A percentile compares a stretch with the other conserved stretches of the same genome.
Conservation (phyloP, 2,113 vertebrate genomes). For the Colistium nudipinnis region DNA sequence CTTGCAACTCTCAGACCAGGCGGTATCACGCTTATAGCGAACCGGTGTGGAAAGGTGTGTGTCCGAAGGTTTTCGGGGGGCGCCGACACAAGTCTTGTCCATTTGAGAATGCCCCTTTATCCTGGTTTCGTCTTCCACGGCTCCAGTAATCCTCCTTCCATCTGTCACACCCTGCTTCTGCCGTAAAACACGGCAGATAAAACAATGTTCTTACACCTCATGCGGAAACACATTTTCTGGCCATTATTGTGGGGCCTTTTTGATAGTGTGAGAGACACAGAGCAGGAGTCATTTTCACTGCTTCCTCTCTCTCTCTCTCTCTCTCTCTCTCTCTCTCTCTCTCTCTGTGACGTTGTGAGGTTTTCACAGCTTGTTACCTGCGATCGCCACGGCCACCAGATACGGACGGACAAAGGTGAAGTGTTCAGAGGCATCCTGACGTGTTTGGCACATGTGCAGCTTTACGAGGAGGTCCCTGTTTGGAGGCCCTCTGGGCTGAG, state of each 20-base stretch:
- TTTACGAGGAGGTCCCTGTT: slow-evolving; percentile 68
- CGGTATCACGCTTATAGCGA: slow-evolving; percentile 28
- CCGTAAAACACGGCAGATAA: slow-evolving; percentile 25
- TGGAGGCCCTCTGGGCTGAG: slow-evolving; percentile 61
- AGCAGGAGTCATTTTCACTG: slow-evolving; percentile 36
- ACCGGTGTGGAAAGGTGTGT: slow-evolving; percentile 36
- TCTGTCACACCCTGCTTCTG: slow-evolving; percentile 28
- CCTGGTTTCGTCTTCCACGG: slow-evolving; percentile 45
- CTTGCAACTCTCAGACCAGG: slow-evolving; percentile 52
- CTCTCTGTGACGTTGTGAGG: slow-evolving; percentile 43
- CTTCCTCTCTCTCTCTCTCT: slow-evolving; percentile 29
- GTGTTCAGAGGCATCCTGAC: slow-evolving; percentile 46
- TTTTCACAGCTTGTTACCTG: slow-evolving; percentile 64
- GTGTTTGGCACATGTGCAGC: slow-evolving; percentile 58
- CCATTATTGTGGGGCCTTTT: slow-evolving; percentile 33
- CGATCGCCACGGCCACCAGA: slow-evolving; percentile 29
- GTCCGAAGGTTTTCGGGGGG: slow-evolving; percentile 30
- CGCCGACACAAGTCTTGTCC: slow-evolving; percentile 27
- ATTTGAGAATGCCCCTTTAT: slow-evolving; percentile 35
- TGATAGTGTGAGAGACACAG: slow-evolving; percentile 61
- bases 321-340: too few relatives aligned
- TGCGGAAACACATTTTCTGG: slow-evolving; percentile 40
- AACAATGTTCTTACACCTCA: slow-evolving; percentile 30
- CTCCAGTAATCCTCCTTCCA: slow-evolving; percentile 43
- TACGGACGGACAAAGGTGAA: slow-evolving; percentile 30